phyloP scores from a whole-genome alignment of 1,140 invertebrate genomes.

The Caenorhabditis remanei region DNA sequence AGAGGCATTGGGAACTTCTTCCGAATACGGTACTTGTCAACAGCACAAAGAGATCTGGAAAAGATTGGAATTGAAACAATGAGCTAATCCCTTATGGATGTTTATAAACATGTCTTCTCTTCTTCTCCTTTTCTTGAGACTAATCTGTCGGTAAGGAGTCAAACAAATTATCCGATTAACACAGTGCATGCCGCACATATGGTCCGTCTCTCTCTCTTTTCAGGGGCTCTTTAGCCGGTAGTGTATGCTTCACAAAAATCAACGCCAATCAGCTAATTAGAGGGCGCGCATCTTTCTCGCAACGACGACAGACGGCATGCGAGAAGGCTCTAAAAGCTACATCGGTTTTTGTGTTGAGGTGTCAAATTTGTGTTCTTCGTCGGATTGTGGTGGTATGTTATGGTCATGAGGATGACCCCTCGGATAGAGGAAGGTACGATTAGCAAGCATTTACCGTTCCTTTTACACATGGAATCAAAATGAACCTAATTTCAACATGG shows the following conservation, averaged over 20 bases:
- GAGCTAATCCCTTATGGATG: constrained; percentile 10
- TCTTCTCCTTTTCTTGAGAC: background rate
- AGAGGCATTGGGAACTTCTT: constrained; percentile 98
- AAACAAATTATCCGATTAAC: constrained; percentile 54
- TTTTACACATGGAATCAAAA: background rate
- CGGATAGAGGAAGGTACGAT: background rate
- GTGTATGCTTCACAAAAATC: constrained; percentile 32
- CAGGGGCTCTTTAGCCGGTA: constrained; percentile 32
- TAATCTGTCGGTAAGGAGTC: background rate
- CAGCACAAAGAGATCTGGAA: constrained; percentile 90
- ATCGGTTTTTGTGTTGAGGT: constrained; percentile 4
- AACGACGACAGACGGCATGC: constrained; percentile 44
- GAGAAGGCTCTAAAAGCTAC: constrained; percentile 49
- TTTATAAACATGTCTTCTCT: background rate
- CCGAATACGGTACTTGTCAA: constrained; percentile 97
- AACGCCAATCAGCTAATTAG: constrained; percentile 58
- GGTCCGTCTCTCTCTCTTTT: background rate
- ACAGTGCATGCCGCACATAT: constrained; percentile 35
- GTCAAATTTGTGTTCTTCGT: constrained; percentile 37
- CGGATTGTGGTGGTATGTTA: background rate
- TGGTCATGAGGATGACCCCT: background rate
- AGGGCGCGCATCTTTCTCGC: constrained; percentile 10
- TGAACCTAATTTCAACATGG: constrained; percentile 38
- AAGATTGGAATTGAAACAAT: background rate
- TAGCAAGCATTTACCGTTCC: constrained; percentile 46